phyloP scores from a whole-genome alignment of 1,140 invertebrate species.

The Matsumurasca onukii region DNA sequence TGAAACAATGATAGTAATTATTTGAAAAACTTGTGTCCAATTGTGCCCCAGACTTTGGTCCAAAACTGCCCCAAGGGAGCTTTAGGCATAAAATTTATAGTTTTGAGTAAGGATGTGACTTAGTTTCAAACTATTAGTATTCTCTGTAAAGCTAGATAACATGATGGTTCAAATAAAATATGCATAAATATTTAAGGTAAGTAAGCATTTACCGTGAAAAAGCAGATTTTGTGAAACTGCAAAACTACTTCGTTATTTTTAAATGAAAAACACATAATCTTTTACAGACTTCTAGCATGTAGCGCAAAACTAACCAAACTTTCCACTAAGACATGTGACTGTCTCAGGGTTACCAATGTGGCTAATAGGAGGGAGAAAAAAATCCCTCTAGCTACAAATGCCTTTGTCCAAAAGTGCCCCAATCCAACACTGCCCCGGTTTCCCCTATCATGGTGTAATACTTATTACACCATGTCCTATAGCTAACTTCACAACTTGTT shows the following conservation, averaged over 20 bases:
- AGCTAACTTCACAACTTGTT: no score
- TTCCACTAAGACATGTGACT: not conserved
- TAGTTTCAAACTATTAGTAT: slow-evolving; percentile 40
- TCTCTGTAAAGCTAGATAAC: slow-evolving; percentile 33
- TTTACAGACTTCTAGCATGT: not conserved
- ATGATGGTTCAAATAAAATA: not conserved
- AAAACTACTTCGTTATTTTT: slow-evolving; percentile 26
- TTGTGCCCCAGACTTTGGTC: slow-evolving; percentile 27
- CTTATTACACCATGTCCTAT: no score
- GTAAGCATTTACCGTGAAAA: not conserved
- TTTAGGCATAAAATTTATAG: slow-evolving; percentile 9
- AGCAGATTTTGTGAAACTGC: slow-evolving; percentile 10
- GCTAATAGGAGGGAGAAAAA: slow-evolving; percentile 1
- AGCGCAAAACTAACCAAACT: not conserved
- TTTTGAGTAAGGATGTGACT: slow-evolving; percentile 30
- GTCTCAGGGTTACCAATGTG: not conserved
- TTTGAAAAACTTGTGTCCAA: slow-evolving; percentile 26
- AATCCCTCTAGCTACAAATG: slow-evolving; percentile 8
- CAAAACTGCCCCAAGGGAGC: slow-evolving; percentile 27
- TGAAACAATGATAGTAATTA: not conserved
- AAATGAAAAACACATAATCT: slow-evolving; percentile 3
- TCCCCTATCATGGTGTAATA: no score
- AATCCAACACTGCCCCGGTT: slow-evolving; percentile 4
- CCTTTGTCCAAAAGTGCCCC: slow-evolving; percentile 8
- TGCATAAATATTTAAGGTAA: slow-evolving; percentile 17